Percentiles rank a stretch among this genome's conserved stretches.
Evolutionary conservation across 1,140 invertebrate genomes (phyloP).

Genomic region (Manduca sexta): DNA sequence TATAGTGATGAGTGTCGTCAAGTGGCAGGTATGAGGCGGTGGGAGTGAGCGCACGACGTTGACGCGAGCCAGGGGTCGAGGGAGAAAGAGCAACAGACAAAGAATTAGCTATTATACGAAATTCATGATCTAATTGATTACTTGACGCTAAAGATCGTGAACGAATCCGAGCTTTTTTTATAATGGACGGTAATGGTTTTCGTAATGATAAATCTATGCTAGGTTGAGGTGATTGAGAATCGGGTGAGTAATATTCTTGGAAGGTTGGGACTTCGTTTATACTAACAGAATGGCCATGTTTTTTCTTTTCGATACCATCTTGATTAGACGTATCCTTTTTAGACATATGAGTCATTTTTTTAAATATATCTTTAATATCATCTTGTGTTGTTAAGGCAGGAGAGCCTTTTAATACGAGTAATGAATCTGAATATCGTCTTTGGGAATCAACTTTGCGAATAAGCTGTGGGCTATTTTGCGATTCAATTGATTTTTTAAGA

Average conservation of each 20-base stretch:
- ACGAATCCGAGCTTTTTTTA: conserved; percentile 50
- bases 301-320: conserved; percentile 16
- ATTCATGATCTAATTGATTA: conserved; percentile 46
- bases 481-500: no score
- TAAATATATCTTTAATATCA: conserved; percentile 25
- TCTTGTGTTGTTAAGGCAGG: conserved; percentile 17
- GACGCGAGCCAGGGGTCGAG: conserved; percentile 48
- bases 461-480: no score
- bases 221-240: conserved; percentile 31
- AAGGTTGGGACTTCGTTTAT: conserved; percentile 43
- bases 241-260: conserved; percentile 43
- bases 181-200: conserved; percentile 49
- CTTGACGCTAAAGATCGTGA: conserved; percentile 41
- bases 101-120: conserved; percentile 64
- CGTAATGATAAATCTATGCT: conserved; percentile 35
- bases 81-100: conserved; percentile 67
- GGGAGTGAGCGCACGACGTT: conserved; percentile 52
- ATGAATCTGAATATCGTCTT: conserved; percentile 36
- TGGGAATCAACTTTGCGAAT: background rate
- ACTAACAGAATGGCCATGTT: conserved; percentile 30
- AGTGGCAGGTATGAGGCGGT: conserved; percentile 44
- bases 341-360: conserved; percentile 26
- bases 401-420: conserved; percentile 21
- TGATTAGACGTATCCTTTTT: conserved; percentile 2
- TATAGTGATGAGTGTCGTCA: conserved; percentile 36